Percentiles rank a stretch among this genome's conserved stretches.
Conservation (phyloP, 1,140 invertebrate genomes). For the Zelostemma sp. region DNA sequence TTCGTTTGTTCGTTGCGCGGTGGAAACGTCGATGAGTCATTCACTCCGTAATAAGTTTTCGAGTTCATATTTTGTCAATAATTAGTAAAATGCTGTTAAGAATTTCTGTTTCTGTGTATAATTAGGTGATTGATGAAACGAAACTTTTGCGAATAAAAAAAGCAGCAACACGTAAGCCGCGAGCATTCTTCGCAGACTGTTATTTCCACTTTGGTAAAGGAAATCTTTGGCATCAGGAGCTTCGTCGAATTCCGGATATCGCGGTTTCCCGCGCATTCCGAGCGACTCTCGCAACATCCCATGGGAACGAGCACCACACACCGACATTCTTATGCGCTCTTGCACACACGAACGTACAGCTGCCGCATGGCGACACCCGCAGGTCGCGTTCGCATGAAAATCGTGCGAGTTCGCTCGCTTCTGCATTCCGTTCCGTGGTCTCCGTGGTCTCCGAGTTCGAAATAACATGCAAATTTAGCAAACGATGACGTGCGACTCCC, state of each 20-base stretch:
- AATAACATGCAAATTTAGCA: slow-evolving; percentile 51
- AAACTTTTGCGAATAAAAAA: too few relatives aligned
- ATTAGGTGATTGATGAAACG: too few relatives aligned
- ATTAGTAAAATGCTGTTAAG: too few relatives aligned
- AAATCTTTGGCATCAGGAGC: slow-evolving; percentile 11
- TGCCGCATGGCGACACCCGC: slow-evolving; percentile 32
- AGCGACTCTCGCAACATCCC: slow-evolving; percentile 30
- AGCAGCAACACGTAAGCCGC: too few relatives aligned
- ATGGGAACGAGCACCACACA: slow-evolving; percentile 36
- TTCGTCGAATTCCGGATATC: slow-evolving; percentile 29
- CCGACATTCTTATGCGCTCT: slow-evolving; percentile 41
- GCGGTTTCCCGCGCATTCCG: slow-evolving; percentile 37
- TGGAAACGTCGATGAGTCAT: too few relatives aligned
- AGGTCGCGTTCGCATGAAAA: slow-evolving; percentile 50
- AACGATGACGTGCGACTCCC: slow-evolving; percentile 30
- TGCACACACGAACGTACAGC: neutral
- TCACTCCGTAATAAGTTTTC: too few relatives aligned
- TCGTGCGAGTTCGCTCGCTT: slow-evolving; percentile 45
- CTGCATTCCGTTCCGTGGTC: slow-evolving; percentile 45
- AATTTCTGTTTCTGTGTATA: too few relatives aligned
- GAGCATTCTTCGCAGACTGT: too few relatives aligned
- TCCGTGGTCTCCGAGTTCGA: slow-evolving; percentile 42
- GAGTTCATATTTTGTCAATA: too few relatives aligned
- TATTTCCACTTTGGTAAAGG: neutral
- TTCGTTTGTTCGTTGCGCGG: too few relatives aligned